Evolutionary conservation across 1,140 invertebrate species (phyloP).

Genomic region (Radopholus similis): DNA sequence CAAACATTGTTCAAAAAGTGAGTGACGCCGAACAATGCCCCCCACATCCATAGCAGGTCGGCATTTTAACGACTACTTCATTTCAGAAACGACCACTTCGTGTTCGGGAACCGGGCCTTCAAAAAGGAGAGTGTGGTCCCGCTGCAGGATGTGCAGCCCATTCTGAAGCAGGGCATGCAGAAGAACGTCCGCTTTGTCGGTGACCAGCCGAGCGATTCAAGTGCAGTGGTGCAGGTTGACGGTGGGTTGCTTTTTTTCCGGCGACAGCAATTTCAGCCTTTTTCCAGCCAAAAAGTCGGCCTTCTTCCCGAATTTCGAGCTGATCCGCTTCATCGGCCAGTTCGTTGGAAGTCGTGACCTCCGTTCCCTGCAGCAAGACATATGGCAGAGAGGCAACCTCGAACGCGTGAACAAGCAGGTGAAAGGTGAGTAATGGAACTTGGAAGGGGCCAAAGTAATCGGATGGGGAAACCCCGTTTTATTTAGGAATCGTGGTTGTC

Average conservation of each 20-base stretch:
- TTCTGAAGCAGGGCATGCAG: slow-evolving; percentile 32
- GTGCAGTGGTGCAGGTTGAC: slow-evolving; percentile 23
- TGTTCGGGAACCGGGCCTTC: slow-evolving; percentile 16
- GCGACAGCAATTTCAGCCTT: background rate
- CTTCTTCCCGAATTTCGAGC: slow-evolving; percentile 13
- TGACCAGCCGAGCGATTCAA: background rate
- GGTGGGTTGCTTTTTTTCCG: slow-evolving; percentile 10
- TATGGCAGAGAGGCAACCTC: background rate
- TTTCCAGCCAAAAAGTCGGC: slow-evolving; percentile 34
- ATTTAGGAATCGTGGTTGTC: background rate
- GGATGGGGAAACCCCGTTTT: slow-evolving; percentile 11
- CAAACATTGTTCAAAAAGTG: slow-evolving; percentile 6
- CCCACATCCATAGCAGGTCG: background rate
- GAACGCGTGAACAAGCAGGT: slow-evolving; percentile 19
- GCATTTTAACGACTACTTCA: background rate
- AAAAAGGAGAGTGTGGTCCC: slow-evolving; percentile 13
- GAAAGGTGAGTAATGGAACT: slow-evolving; percentile 11
- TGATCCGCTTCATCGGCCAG: background rate
- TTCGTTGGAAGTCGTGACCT: slow-evolving; percentile 1
- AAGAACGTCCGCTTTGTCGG: slow-evolving; percentile 34
- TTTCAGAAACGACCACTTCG: slow-evolving; percentile 27
- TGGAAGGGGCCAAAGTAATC: slow-evolving; percentile 2
- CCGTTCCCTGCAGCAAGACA: background rate
- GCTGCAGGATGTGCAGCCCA: slow-evolving; percentile 21
- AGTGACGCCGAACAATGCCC: background rate